Base-by-base conservation (phyloP, 2,888 invertebrate genomes). In the Neoitamus cyanurus region DNA sequence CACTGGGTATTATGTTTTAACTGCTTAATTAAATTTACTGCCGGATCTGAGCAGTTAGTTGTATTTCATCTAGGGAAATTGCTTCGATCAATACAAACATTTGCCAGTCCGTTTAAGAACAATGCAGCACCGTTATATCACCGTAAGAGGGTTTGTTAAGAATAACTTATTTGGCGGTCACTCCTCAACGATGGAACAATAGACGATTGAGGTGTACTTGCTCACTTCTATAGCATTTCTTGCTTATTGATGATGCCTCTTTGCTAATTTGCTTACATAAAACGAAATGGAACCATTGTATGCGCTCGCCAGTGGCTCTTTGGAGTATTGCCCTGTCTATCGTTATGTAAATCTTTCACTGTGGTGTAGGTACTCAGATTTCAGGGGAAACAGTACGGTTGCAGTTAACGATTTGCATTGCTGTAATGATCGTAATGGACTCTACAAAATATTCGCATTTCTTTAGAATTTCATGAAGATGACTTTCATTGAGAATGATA, bases 231-330 rank as follows among this genome's bases (percentile, higher is more conserved):
- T 58, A 70, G n/a, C 70, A 42, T 77, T 77, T 77, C 78, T 58
- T 78, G 78, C 58, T 78, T 78, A 78, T 78, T 78, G 78, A 78
- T 78, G 78, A 58, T 78, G 58, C 48, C 28, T 13, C 34, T 78
- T 78, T 78, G 78, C 78, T 78, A 78, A 78, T 78, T 78, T 58
- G 48, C 78, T 78, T 78, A 78, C 58, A 78, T 78, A 78, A 78
- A 78, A 30, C 34, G 46, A 78, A 78, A 78, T 78, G 78, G 15
- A 48, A 48, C 78, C 48, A 78, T 78, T 78, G 78, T 78, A 78
- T 78, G 78, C 78, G 30, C 48, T 31, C 58, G 20, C 75, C 75
- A 75, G n/a, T 42, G 75, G 75, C 75, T 37, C 37, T 25, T 28
- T 42, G 37, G n/a, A 28, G 28, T 75, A 75, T 75, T 25, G 48